phyloP scores from a whole-genome alignment of 2,888 invertebrate species.

The Cheilosia vulpina region DNA sequence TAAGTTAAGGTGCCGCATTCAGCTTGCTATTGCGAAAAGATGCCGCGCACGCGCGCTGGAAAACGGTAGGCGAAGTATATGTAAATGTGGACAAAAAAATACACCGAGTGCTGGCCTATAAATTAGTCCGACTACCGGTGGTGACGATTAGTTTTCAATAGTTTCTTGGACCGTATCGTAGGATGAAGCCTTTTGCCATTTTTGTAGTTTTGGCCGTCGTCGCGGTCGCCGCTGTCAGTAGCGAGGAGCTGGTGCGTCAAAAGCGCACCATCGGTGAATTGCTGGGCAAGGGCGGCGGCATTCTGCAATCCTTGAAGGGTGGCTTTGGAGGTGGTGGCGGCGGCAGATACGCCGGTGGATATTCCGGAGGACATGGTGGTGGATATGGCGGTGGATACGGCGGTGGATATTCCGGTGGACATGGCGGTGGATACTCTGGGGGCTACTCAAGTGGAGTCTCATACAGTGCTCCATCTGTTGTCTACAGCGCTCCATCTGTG shows the following conservation, averaged over 20 bases:
- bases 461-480: slow-evolving; percentile 9
- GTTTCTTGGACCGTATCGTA: slow-evolving; percentile 66
- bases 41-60: slow-evolving; percentile 35
- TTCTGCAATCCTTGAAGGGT: slow-evolving; percentile 31
- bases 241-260: slow-evolving; percentile 43
- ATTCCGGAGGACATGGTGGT: slow-evolving; percentile 2
- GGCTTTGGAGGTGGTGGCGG: slow-evolving; percentile 32
- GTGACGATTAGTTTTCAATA: slow-evolving; percentile 78
- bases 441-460: slow-evolving; percentile 34
- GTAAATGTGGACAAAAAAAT: slow-evolving; percentile 7
- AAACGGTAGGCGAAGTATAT: slow-evolving; percentile 25
- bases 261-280: slow-evolving; percentile 46
- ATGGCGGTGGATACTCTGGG: slow-evolving; percentile 29
- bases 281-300: slow-evolving; percentile 32
- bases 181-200: slow-evolving; percentile 55
- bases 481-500: slow-evolving; percentile 10
- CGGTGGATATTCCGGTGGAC: slow-evolving; percentile 3
- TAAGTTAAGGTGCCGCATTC: slow-evolving; percentile 6
- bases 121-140: slow-evolving; percentile 76
- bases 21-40: slow-evolving; percentile 27
- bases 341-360: neutral
- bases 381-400: slow-evolving; percentile 22
- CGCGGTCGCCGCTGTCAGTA: slow-evolving; percentile 30
- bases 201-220: slow-evolving; percentile 46
- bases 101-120: slow-evolving; percentile 74